Percentiles rank a stretch among this genome's conserved stretches.
Evolutionary conservation across 2,888 invertebrate genomes (phyloP).

Genomic region (Callinectes sapidus): DNA sequence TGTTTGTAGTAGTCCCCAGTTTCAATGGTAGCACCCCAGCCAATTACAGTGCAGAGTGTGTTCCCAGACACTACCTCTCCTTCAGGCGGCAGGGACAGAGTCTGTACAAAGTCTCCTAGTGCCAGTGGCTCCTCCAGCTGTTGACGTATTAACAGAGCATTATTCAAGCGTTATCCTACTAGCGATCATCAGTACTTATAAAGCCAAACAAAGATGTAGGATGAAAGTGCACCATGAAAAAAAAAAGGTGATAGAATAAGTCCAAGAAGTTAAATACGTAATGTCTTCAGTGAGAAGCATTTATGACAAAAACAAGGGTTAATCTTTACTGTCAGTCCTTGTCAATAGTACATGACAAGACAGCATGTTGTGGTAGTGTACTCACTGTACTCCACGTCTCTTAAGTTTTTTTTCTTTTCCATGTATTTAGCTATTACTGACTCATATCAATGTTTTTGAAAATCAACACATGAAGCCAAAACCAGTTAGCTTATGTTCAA

Average conservation of each 20-base stretch:
- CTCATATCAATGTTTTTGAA: no score
- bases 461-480: no score
- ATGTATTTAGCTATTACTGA: no score
- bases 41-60: constrained; percentile 41
- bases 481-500: no score
- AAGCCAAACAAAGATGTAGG: background rate
- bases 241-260: background rate
- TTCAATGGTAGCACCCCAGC: constrained; percentile 39
- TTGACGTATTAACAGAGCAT: background rate
- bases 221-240: background rate
- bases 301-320: background rate
- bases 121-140: constrained; percentile 19
- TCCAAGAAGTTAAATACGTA: background rate
- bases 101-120: constrained; percentile 26
- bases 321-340: no score
- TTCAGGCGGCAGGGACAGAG: constrained; percentile 10
- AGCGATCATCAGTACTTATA: background rate
- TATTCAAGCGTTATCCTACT: background rate
- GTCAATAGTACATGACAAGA: no score
- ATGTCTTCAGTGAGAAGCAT: background rate
- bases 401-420: no score
- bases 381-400: no score
- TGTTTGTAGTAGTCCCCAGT: background rate
- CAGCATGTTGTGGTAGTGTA: no score
- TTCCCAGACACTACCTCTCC: constrained; percentile 29